Base-by-base conservation (phyloP, 2,888 invertebrate genomes). In the Chironomus riparius region DNA sequence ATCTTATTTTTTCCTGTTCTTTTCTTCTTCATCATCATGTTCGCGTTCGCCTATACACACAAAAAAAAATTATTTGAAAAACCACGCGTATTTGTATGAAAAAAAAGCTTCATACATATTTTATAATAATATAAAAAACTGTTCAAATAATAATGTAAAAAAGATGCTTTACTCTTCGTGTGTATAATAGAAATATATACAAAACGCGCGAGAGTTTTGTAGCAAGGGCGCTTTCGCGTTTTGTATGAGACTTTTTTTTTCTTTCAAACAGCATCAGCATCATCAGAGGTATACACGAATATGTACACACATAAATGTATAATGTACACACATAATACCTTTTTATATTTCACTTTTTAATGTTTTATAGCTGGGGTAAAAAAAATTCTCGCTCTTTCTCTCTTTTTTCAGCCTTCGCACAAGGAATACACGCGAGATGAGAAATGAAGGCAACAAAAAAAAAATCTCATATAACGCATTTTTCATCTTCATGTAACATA, bases 51-150 rank as follows among this genome's bases (percentile, higher is more conserved):
- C 15, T 15, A n/a, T 69, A 47, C 18, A n/a, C 21, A 38, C 47
- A 70, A 70, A 56, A 56, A 22, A 22, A 48, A 50, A 18, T 70
- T 70, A 47, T 47, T 70, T 70, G 10, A 38, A 38, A 38, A 38
- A 38, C 38, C 38, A 38, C 70, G 70, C 70, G 28, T 47, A 70
- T 70, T 70, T 70, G 61, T 38, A 62, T 73, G 47, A 47, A 65
- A 68, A 47, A 28, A 68, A 68, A 18, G 18, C 71, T 68, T 74
- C 22, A 74, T 74, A 74, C 74, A 74, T 74, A 74, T 74, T 74
- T 74, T 74, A 74, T 74, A 74, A 74, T 74, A 74, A 74, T 68
- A 74, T 48, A 74, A 50, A 72, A 74, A 74, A 74, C 74, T 74
- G 74, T 74, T 74, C 74, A 74, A 74, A 74, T 74, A 68, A 74